Base-by-base conservation (phyloP, 2,113 vertebrate genomes). In the Ornithorhynchus anatinus region DNA sequence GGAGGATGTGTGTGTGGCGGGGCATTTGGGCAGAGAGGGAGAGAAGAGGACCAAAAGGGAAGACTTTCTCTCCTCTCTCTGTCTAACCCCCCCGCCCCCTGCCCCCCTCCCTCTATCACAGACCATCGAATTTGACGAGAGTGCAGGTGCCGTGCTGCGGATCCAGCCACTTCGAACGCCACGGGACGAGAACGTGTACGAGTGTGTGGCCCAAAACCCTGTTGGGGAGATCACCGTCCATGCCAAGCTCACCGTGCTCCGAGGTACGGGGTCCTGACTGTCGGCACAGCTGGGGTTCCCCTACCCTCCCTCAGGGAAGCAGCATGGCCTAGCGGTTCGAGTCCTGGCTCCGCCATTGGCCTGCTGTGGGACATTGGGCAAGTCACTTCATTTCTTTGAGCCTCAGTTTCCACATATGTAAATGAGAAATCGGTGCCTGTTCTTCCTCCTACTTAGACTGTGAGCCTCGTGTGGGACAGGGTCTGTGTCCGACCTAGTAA, bases 111-210 rank as follows among this genome's bases (percentile, higher is more conserved):
- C 31, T 60, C 10, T 23, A 0, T 0, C 2, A 1, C 89, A 99
- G 97, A 98, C 96, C 0, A 99, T 99, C 5, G 98, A 99, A 65
- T 99, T 99, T 64, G 98, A 99, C 9, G 97, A 98, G 77, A 97
- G 96, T 0, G 96, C 98, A 0, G 98, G 98, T 1, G 97, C 98
- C 0, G 98, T 99, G 1, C 77, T 99, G 64, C 89, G 98, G 75
- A 99, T 99, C 90, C 97, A 99, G 92, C 98, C 98, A 1, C 95
- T 99, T 3, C 90, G 98, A 47, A 97, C 97, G 0, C 97, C 97
- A 3, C 94, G 98, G 3, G 98, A 99, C 0, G 98, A 99, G 90
- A 99, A 98, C 66, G 95, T 96, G 68, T 99, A 99, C 0, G 98
- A 99, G 64, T 99, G 98, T 0, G 95, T 98, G 39, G 98, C 97